Percentiles rank a stretch among this genome's conserved stretches.
Conservation (phyloP, 2,113 vertebrate species). For the Crotalus helleri region DNA sequence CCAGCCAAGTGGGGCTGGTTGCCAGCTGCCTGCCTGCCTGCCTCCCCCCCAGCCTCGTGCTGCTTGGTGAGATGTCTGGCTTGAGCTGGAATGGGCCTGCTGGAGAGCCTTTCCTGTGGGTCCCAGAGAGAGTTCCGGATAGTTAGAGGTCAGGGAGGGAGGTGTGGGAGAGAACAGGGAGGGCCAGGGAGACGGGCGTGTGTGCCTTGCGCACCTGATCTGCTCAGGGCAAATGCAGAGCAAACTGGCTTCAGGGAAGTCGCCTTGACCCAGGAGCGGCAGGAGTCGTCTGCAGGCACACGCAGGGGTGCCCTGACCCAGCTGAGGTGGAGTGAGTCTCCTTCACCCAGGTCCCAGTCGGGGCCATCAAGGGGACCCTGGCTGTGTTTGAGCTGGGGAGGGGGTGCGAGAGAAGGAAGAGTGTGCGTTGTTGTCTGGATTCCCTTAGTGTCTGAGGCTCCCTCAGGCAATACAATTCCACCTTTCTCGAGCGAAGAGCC, state of each 20-base stretch:
- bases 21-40: neutral
- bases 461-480: neutral
- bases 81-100: neutral
- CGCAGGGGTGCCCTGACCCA: neutral
- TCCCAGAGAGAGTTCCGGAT: neutral
- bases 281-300: neutral
- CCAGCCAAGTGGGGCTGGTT: neutral
- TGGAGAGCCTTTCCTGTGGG: neutral
- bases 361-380: neutral
- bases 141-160: conserved; percentile 9
- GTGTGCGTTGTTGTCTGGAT: neutral
- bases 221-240: neutral
- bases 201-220: neutral
- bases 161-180: neutral
- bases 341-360: neutral
- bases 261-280: neutral
- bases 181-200: neutral
- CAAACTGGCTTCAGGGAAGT: neutral
- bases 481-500: neutral
- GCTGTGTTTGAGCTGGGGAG: neutral
- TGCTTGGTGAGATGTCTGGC: neutral
- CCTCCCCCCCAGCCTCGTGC: neutral
- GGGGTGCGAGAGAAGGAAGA: accelerated
- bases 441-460: neutral
- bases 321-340: neutral